phyloP scores from a whole-genome alignment of 2,113 vertebrate genomes.

The Albula goreensis region DNA sequence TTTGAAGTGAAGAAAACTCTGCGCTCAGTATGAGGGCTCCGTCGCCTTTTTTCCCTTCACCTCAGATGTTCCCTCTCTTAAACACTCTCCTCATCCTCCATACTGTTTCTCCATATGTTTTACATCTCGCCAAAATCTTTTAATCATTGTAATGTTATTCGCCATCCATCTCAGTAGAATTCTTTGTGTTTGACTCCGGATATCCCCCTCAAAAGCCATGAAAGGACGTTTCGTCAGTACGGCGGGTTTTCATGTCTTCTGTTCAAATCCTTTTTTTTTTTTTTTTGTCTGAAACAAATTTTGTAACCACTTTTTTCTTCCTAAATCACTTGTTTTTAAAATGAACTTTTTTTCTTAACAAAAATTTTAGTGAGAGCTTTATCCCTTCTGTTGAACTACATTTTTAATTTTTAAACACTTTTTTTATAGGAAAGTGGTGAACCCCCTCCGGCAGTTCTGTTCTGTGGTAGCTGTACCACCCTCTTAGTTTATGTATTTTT shows the following conservation, averaged over 20 bases:
- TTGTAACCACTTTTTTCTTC: conserved; percentile 33
- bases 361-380: too few species aligned
- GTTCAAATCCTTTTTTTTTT: not conserved
- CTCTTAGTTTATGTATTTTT: too few species aligned
- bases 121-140: not conserved
- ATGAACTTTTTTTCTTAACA: too few species aligned
- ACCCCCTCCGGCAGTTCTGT: too few species aligned
- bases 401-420: too few species aligned
- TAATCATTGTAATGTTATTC: not conserved
- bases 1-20: too few species aligned
- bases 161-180: not conserved
- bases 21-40: too few species aligned
- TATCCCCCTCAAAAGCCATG: not conserved
- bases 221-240: not conserved
- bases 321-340: too few species aligned
- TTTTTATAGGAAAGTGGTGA: too few species aligned
- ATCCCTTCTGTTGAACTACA: too few species aligned
- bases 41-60: too few species aligned
- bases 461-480: too few species aligned
- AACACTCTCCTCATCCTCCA: not conserved
- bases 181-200: not conserved
- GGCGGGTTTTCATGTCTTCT: not conserved
- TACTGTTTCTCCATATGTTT: not conserved
- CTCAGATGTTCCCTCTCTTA: not conserved
- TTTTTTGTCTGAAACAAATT: not conserved